Evolutionary conservation across 2,888 invertebrate genomes (phyloP).

Genomic region (Eristalinus sepulchralis): DNA sequence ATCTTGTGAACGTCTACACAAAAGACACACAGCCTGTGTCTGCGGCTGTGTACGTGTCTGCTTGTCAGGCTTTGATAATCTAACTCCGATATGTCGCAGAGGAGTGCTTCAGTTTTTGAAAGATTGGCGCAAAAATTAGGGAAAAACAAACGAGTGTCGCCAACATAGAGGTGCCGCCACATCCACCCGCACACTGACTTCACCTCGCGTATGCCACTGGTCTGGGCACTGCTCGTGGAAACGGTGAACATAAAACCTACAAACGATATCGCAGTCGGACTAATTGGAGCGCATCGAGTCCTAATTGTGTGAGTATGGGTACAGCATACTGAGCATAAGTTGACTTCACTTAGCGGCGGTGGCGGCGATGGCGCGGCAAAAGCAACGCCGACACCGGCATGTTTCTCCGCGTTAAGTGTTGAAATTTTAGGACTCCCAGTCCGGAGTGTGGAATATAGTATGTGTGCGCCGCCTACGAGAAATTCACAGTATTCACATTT

Average conservation of each 20-base stretch:
- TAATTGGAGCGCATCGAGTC: slow-evolving; percentile 70
- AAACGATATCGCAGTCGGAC: slow-evolving; percentile 64
- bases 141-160: slow-evolving; percentile 28
- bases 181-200: slow-evolving; percentile 37
- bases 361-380: no score
- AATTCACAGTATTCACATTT: slow-evolving; percentile 42
- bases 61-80: neutral
- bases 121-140: slow-evolving; percentile 53
- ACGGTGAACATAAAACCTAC: slow-evolving; percentile 18
- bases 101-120: slow-evolving; percentile 46
- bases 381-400: neutral
- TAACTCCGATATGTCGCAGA: neutral
- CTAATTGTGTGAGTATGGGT: slow-evolving; percentile 20
- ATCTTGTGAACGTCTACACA: slow-evolving; percentile 18
- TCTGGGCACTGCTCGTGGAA: neutral
- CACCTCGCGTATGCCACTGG: slow-evolving; percentile 41
- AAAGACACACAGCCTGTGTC: no score
- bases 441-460: slow-evolving; percentile 26
- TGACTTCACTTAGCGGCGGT: neutral
- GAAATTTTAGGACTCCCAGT: slow-evolving; percentile 65
- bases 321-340: slow-evolving; percentile 18
- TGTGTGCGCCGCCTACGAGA: slow-evolving; percentile 58
- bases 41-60: neutral
- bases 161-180: slow-evolving; percentile 38
- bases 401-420: slow-evolving; percentile 52